A percentile compares a stretch with the other conserved stretches of the same genome.
These are phyloP conservation scores for Tetraodon nigroviridis DNA, from an alignment of 2,113 vertebrate genomes.

Conservation along the genomic window DNA sequence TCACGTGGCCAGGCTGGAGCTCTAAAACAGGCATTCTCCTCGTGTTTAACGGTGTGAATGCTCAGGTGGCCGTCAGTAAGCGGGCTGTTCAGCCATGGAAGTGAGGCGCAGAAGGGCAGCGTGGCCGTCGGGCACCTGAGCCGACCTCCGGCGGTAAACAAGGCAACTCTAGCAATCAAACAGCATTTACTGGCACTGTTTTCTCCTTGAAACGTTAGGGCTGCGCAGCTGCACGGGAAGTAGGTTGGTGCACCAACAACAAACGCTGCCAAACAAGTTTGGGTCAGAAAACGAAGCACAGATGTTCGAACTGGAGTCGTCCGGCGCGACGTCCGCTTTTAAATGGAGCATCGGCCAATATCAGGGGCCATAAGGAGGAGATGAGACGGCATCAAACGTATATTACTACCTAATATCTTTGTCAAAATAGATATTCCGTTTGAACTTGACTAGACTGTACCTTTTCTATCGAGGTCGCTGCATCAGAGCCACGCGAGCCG, in stretches of 20 bases:
- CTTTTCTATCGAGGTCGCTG: conserved; percentile 13
- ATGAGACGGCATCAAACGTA: not conserved
- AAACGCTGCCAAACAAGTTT: no score
- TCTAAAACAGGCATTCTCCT: no score
- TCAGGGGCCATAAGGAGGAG: not conserved
- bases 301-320: not conserved
- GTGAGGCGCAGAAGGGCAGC: no score
- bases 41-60: no score
- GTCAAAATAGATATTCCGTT: fast-evolving
- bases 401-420: not conserved
- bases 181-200: not conserved
- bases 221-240: no score
- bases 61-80: no score
- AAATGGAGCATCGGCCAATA: no score
- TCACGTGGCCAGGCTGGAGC: conserved; percentile 56
- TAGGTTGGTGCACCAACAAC: no score
- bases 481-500: conserved; percentile 5
- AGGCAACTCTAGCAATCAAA: conserved; percentile 7
- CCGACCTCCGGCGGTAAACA: not conserved
- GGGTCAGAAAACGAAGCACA: no score
- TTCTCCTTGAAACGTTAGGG: no score
- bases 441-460: fast-evolving
- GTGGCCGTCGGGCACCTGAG: conserved; percentile 14
- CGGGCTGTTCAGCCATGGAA: no score
- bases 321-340: not conserved